phyloP scores from a whole-genome alignment of 2,888 invertebrate species.

The Pandemis heparana region DNA sequence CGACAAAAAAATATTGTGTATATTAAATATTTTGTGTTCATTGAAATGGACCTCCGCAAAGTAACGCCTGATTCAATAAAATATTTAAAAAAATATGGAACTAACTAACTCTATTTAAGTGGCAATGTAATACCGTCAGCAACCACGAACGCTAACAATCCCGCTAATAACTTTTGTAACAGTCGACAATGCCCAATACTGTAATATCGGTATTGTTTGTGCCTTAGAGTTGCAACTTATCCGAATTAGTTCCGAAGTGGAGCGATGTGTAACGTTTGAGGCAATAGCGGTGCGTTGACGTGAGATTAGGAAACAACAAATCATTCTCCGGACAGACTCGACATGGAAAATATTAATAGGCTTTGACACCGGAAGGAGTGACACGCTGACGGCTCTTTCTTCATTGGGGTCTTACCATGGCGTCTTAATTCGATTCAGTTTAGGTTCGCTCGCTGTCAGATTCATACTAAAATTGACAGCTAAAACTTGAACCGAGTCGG shows the following conservation, averaged over 20 bases:
- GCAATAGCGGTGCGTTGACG: slow-evolving; percentile 32
- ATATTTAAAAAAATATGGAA: no score
- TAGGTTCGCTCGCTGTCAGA: no score
- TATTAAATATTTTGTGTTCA: no score
- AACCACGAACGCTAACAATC: slow-evolving; percentile 9
- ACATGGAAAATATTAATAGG: slow-evolving; percentile 1
- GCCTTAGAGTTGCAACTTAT: slow-evolving; percentile 30
- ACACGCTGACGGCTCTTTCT: background rate
- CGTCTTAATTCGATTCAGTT: no score
- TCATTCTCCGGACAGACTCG: background rate
- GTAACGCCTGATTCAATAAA: no score
- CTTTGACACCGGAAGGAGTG: background rate
- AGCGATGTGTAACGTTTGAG: slow-evolving; percentile 33
- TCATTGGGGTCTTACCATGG: no score
- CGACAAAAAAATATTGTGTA: no score
- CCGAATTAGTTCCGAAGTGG: slow-evolving; percentile 24
- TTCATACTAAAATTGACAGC: no score
- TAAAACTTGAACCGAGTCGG: no score
- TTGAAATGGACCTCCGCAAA: no score
- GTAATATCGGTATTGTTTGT: slow-evolving; percentile 37
- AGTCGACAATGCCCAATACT: slow-evolving; percentile 20
- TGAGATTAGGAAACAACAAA: slow-evolving; percentile 24
- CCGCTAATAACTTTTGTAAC: slow-evolving; percentile 21
- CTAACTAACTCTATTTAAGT: no score
- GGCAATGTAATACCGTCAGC: background rate